A percentile compares a stretch with the other conserved stretches of the same genome.
Evolutionary conservation across 2,113 vertebrate genomes (phyloP).

Genomic region (Falco punctatus): DNA sequence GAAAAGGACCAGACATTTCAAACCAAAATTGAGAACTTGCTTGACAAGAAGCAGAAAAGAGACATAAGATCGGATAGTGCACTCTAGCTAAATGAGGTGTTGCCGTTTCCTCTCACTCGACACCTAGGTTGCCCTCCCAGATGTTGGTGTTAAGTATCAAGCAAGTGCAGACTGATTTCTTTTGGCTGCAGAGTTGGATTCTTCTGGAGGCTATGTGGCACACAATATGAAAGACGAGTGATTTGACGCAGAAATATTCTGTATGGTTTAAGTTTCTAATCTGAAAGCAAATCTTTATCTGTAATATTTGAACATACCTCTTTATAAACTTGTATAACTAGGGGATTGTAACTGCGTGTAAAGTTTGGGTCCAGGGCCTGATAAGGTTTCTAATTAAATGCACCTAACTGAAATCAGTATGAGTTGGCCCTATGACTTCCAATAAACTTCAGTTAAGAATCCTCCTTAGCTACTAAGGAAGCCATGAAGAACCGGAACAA

Average conservation of each 20-base stretch:
- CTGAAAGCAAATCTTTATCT: background rate
- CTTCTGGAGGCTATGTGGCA: background rate
- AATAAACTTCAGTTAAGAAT: background rate
- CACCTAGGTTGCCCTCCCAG: constrained; percentile 5
- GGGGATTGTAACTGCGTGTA: background rate
- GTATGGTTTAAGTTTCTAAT: background rate
- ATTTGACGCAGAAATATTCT: background rate
- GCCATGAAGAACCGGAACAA: background rate
- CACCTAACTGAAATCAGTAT: background rate
- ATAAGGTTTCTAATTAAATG: background rate
- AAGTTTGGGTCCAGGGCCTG: background rate
- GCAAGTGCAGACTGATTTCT: constrained; percentile 37
- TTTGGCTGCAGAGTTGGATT: constrained; percentile 23
- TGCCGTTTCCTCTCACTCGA: constrained; percentile 32
- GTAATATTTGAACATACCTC: background rate
- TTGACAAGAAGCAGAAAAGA: constrained; percentile 31
- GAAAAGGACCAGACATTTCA: background rate
- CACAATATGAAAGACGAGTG: background rate
- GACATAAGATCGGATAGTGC: background rate
- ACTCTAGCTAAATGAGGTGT: constrained; percentile 9
- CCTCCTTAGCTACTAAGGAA: background rate
- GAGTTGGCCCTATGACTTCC: background rate
- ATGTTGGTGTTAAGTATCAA: constrained; percentile 1
- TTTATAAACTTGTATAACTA: background rate
- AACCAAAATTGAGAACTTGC: background rate